Evolutionary conservation across 2,888 invertebrate species (phyloP), one percentile per base, ranked within the genome.

Genomic region (Phasia obesa): DNA sequence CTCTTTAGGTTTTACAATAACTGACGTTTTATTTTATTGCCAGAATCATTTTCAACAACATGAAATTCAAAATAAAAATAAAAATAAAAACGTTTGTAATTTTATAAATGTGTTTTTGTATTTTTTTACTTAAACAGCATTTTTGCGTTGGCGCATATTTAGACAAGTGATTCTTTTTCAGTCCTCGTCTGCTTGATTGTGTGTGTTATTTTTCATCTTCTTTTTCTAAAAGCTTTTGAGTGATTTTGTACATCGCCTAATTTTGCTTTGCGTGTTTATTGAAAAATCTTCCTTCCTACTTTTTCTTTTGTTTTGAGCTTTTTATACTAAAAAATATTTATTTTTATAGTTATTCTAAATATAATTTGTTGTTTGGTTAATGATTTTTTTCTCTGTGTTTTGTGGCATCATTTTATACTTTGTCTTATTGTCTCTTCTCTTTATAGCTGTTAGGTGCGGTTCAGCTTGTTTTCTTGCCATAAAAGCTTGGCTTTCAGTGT

Each of bases 81-180:
- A 38, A 38, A 7, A 7, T 4, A 65, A 27, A 49, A 78, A 31
- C 25, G 69, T 82, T 69, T 64, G 65, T 60, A 67, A 25, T 67
- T 60, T 44, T 70, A 44, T 47, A 17, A 57, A 15, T 15, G 27
- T 79, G 31, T 44, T 27, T 23, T 17, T 0, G 13, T 57, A 6
- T 17, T 47, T 38, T 51, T 31, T 38, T 2, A 31, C 6, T 27
- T 67, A 13, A 47, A 38, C 35, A 21, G 17, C 17, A 51, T 70
- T 85, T 84, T 85, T 85, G 85, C 85, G 85, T 85, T 85, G 85
- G 81, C 84, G 84, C 76, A 69, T 51, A 73, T 81, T 60, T 73
- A 71, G 82, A 71, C 76, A 62, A 76, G 77, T 83, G 82, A 83
- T 83, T 83, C 65, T 64, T 73, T 69, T 82, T 67, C 59, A 55